Evolutionary conservation across 2,113 vertebrate species (phyloP).

Genomic region (Rhinopithecus roxellana): DNA sequence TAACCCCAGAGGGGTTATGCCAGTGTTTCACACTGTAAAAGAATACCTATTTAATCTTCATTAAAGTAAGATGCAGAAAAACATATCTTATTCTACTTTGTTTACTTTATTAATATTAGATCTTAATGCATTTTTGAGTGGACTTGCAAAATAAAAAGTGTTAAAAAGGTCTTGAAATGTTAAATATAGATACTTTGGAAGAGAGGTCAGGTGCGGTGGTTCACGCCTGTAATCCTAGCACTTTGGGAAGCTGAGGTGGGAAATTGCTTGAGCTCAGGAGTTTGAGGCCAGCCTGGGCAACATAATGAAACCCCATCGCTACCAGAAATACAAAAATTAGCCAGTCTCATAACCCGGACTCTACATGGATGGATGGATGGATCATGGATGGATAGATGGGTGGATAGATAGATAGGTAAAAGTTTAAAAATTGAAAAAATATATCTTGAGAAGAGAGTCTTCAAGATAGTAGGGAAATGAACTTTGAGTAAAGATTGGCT

Average conservation of each 20-base stretch:
- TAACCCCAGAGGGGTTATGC: background rate
- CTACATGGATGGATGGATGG: too few species aligned
- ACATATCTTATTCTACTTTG: background rate
- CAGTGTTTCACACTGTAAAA: background rate
- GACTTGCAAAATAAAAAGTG: background rate
- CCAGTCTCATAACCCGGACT: too few species aligned
- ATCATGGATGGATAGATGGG: fast-evolving
- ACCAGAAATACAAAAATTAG: too few species aligned
- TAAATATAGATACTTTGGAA: constrained; percentile 16
- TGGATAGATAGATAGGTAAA: too few species aligned
- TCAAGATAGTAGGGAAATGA: background rate
- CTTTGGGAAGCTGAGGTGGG: too few species aligned
- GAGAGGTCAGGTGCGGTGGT: too few species aligned
- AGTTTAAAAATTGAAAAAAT: too few species aligned
- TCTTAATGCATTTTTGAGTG: background rate
- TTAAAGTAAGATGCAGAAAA: constrained; percentile 40
- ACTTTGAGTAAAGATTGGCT: constrained; percentile 44
- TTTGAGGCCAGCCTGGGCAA: too few species aligned
- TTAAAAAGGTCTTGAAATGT: background rate
- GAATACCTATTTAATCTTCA: constrained; percentile 19
- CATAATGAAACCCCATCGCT: too few species aligned
- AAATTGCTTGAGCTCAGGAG: too few species aligned
- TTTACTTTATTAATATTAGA: constrained; percentile 29
- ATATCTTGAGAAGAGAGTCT: background rate
- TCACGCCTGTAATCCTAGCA: too few species aligned